Evolutionary conservation across 2,888 invertebrate genomes (phyloP), one percentile per base, ranked within the genome.

Genomic region (Melipona beecheii): DNA sequence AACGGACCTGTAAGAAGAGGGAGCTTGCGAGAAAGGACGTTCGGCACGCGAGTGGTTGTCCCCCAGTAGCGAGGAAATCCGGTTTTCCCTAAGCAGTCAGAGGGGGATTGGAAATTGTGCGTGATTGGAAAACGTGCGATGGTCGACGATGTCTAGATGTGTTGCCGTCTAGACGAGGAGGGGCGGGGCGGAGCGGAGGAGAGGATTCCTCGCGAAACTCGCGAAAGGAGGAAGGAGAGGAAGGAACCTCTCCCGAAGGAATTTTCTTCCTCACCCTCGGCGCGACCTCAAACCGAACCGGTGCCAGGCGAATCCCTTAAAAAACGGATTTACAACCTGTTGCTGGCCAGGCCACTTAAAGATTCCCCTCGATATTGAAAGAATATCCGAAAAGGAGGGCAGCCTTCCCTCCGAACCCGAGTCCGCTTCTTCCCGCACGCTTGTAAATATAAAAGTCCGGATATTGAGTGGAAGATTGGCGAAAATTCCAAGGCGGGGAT

Each of bases 291-390:
- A 93, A 93, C 92, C 93, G 89, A 93, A 93, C 91, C 91, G 84
- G 87, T 84, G 86, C 85, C 87, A 27, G 86, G 90, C 85, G 89
- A 90, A 91, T 92, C 92, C 92, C 92, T 93, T 92, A 92, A 92
- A 93, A 93, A 93, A 93, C 93, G 93, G 93, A 93, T 94, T 94
- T 94, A 94, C 94, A 94, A 94, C 94, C 94, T 94, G 94, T 94
- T 94, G 94, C 94, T 93, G 91, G 54, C 80, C 75, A 79, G 84
- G 92, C 93, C 94, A 94, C 94, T 94, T 94, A 94, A 94, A 94
- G 94, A 94, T 94, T 94, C 94, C 94, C 94, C 94, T 94, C 94
- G 94, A 94, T 94, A 94, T 94, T 93, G 94, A 94, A 94, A 94
- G 94, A 94, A 94, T 94, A 94, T 94, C 93, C 93, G 92, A 92